These are phyloP conservation scores for Abrostola tripartita DNA, from an alignment of 2,888 invertebrate species.

Conservation along the genomic window DNA sequence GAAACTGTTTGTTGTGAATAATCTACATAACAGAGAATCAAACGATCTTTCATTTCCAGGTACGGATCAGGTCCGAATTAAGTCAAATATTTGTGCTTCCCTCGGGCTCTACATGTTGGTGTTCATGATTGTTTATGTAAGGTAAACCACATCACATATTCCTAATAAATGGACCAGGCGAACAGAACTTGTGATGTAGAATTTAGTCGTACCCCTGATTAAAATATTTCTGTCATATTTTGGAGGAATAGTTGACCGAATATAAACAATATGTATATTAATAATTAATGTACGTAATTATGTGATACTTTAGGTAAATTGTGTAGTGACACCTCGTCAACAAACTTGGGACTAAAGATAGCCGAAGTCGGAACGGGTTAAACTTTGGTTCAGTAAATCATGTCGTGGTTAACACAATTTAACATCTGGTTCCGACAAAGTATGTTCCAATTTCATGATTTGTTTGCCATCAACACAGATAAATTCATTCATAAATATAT, in stretches of 20 bases:
- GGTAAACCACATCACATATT: too few species aligned
- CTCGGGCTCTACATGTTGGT: too few species aligned
- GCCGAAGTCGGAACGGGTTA: conserved; percentile 34
- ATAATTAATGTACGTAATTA: conserved; percentile 7
- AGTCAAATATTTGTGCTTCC: conserved; percentile 2
- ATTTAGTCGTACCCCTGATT: too few species aligned
- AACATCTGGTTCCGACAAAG: conserved; percentile 24
- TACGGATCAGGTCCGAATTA: neutral
- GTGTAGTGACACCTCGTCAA: conserved; percentile 42
- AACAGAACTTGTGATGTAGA: too few species aligned
- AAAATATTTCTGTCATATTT: too few species aligned
- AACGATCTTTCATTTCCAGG: neutral
- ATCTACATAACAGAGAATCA: neutral
- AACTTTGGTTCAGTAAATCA: conserved; percentile 48
- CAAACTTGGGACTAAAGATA: conserved; percentile 45
- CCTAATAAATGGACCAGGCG: too few species aligned
- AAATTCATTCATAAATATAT: conserved; percentile 24
- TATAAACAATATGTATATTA: conserved; percentile 7
- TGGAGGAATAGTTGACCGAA: too few species aligned
- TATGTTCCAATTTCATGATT: conserved; percentile 28
- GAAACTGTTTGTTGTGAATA: conserved; percentile 11
- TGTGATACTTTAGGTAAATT: conserved; percentile 26
- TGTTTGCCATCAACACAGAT: conserved; percentile 14
- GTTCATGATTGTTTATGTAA: too few species aligned
- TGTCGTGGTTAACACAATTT: conserved; percentile 43